Evolutionary conservation across 2,797 vertebrate species (phyloP), one percentile per base, ranked within the genome.

Genomic region (Xenentodon cancila): DNA sequence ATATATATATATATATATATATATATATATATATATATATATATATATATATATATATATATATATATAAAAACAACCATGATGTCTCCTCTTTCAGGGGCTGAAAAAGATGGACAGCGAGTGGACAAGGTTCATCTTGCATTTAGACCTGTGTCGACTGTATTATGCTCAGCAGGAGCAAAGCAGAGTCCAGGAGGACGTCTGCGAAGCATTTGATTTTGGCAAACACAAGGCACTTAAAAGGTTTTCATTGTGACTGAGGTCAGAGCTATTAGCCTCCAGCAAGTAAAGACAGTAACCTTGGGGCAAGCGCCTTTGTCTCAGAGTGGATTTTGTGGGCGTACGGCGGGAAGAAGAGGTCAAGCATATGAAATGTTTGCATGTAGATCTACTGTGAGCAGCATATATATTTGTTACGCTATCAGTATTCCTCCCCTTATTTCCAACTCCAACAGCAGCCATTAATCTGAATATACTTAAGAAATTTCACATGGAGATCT

Each of bases 231-330:
- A 70, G 60, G 55, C 67, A 71, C 71, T 80, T 69, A 75, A 62
- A 48, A 80, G 64, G 69, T 59, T 81, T 84, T 81, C 69, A 73
- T 58, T 71, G 68, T 75, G 43, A 56, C 34, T 20, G 62, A 79
- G 81, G 84, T 84, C 73, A 61, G 51, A 0, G 72, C 75, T 82
- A 73, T 87, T 84, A 87, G 77, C 75, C 75, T 46, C 59, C 2
- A 70, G 59, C 70, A 74, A 81, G 81, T 64, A 73, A 84, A 70
- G 73, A 67, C 37, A 37, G 68, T 64, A 63, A 71, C 84, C 72
- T 59, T 32, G 0, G 70, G 78, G 55, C 73, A 72, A 85, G 78
- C 53, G 76, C 75, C 63, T 75, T 68, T 79, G 71, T 76, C 68
- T 76, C 71, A 4, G 52, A 84, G 81, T 71, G 69, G 73, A 82